phyloP scores from a whole-genome alignment of 2,113 vertebrate genomes.

The Cryptomyrus ogoouensis region DNA sequence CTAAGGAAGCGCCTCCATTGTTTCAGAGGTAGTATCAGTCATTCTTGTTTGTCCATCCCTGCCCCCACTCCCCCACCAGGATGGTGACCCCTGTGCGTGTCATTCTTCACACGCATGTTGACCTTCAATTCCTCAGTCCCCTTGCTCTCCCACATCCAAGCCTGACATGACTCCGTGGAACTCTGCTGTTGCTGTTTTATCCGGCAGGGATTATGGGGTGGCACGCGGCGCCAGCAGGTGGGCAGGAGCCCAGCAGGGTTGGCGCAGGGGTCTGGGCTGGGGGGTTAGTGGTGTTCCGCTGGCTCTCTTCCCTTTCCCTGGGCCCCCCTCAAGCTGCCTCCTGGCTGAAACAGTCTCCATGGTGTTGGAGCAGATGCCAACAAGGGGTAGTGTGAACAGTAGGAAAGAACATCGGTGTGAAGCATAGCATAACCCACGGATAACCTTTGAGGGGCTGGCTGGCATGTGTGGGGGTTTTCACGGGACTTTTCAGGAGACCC shows the following conservation, averaged over 20 bases:
- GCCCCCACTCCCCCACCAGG: neutral
- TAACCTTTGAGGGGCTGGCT: neutral
- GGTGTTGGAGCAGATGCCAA: neutral
- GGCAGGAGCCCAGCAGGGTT: neutral
- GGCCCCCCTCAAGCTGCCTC: neutral
- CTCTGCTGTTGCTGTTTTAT: slow-evolving; percentile 7
- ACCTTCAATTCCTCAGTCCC: neutral
- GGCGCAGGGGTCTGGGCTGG: neutral
- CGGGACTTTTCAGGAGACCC: neutral
- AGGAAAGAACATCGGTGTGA: neutral
- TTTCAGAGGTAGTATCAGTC: neutral
- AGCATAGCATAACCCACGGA: neutral
- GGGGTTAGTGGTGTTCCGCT: neutral
- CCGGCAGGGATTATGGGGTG: slow-evolving; percentile 7
- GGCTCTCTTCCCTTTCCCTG: neutral
- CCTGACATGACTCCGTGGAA: neutral
- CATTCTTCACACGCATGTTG: neutral
- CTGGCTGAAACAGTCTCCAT: neutral
- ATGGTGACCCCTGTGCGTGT: neutral
- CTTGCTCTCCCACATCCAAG: neutral
- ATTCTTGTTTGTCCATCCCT: neutral
- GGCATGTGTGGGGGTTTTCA: neutral
- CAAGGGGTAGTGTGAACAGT: neutral
- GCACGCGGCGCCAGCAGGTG: slow-evolving; percentile 18
- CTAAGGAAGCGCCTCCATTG: neutral